These are phyloP conservation scores for Smithornis capensis DNA, from an alignment of 2,113 vertebrate species.

Conservation along the genomic window DNA sequence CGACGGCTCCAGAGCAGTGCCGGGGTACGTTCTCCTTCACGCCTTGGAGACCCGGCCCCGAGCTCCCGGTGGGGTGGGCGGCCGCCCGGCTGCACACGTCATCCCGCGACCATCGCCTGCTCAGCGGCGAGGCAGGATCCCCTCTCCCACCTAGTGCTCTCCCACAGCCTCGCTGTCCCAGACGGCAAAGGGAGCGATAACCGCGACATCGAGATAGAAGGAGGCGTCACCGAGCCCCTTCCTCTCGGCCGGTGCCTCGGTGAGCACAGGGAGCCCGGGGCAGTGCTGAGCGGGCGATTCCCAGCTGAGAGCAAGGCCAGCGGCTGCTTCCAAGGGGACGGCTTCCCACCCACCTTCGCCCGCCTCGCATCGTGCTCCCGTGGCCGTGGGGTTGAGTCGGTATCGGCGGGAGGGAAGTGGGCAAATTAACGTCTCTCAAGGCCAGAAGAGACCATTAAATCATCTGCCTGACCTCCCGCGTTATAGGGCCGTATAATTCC, in stretches of 20 bases:
- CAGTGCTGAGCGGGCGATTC: neutral
- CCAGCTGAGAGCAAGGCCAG: neutral
- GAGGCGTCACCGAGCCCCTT: rapidly evolving
- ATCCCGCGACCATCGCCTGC: neutral
- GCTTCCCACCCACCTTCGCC: neutral
- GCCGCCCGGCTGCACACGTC: neutral
- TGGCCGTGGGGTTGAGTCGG: rapidly evolving
- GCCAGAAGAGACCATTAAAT: neutral
- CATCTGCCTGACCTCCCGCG: neutral
- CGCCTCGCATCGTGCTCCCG: rapidly evolving
- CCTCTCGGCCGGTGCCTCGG: neutral
- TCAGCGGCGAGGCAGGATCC: neutral
- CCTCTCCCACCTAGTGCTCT: neutral
- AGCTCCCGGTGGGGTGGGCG: neutral
- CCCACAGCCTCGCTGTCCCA: neutral
- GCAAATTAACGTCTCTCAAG: neutral
- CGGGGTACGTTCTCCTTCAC: too few species aligned
- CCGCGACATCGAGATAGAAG: rapidly evolving
- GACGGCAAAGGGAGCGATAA: neutral
- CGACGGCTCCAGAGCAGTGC: too few species aligned
- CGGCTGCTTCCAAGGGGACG: neutral
- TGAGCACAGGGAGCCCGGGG: neutral
- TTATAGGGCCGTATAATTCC: neutral
- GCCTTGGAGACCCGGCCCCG: neutral
- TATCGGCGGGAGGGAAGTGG: neutral